Evolutionary conservation across 2,113 vertebrate species (phyloP), one percentile per base, ranked within the genome.

Genomic region (Protomyctophum bolini): DNA sequence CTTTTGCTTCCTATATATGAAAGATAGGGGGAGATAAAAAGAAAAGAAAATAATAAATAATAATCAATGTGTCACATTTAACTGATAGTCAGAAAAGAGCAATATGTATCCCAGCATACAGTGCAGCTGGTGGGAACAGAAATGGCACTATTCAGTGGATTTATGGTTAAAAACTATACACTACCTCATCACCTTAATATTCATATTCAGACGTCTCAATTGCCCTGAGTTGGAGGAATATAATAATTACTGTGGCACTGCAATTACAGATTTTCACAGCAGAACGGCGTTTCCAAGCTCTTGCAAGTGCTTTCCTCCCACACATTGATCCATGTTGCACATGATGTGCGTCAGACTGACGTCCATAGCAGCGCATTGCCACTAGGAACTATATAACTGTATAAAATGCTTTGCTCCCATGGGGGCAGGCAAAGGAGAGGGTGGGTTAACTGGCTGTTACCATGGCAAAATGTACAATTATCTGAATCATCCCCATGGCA

Each of bases 261-360:
- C 83, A 92, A 91, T 91, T 89, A 90, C 85, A 87, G 83, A 82
- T 83, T 80, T 89, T 88, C 82, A 84, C 91, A 89, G 85, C 70
- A 77, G 79, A 77, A 71, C 83, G 81, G 81, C 75, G 80, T 86
- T 85, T 86, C 80, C 73, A 62, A 70, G 83, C 87, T 84, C 80
- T 78, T 86, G 1, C 21, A 21, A 21, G 83, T 86, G 87, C 76
- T 87, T 80, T 88, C 87, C 91, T 88, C 89, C 91, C 89, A 90
- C 91, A 88, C 87, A 73, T 75, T 52, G 62, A 76, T 81, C 83
- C 52, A 15, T 83, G 72, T 63, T 9, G 72, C 45, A 69, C 77
- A 68, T 63, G 63, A 33, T 73, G 82, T 92, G 91, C 91, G 91
- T 92, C 91, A 92, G 76, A 77, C 77, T 92, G 91, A 92, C 89